Evolutionary conservation across 1,140 invertebrate species (phyloP), one percentile per base, ranked within the genome.

Genomic region (Acromyrmex echinatior): DNA sequence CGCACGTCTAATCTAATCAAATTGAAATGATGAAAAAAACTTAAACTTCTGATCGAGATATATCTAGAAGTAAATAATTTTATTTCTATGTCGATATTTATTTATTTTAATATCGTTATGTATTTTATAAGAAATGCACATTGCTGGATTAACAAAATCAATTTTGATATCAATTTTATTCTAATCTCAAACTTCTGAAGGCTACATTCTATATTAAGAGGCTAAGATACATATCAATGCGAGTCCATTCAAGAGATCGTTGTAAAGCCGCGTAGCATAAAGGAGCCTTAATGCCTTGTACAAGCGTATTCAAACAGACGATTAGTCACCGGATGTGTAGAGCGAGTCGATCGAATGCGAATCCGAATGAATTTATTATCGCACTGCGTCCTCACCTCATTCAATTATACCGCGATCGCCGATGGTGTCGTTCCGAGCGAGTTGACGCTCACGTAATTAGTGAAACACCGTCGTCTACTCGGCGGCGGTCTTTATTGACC

Each of bases 401-500:
- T 53, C 65, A 86, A 81, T 86, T 86, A 86, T 25, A 70, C 45
- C 45, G 9, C 35, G 85, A 86, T 86, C 78, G 85, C 45, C 85
- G 78, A 86, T 70, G 77, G 66, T 62, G 77, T 82, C 28, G 66
- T 86, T 81, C 51, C 14, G 28, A 81, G 25, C 51, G 66, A 81
- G 66, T 56, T 39, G 76, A 71, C 39, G 86, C 21, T 86, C 86
- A 66, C 66, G 66, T 71, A 86, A 86, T 86, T 86, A 87, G 86
- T 87, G 70, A 84, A 84, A 84, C 49, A 84, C 86, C 86, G 31
- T 74, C 77, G 85, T 66, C 85, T 45, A 85, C 71, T 63, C 58
- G 56, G 12, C 74, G 51, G 66, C 62, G 74, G 80, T 86, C 90
- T 91, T 91, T 91, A 91, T 91, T 91, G 90, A 91, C 90, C 90